phyloP scores from a whole-genome alignment of 2,797 vertebrate species.

The Halcyon smyrnensis region DNA sequence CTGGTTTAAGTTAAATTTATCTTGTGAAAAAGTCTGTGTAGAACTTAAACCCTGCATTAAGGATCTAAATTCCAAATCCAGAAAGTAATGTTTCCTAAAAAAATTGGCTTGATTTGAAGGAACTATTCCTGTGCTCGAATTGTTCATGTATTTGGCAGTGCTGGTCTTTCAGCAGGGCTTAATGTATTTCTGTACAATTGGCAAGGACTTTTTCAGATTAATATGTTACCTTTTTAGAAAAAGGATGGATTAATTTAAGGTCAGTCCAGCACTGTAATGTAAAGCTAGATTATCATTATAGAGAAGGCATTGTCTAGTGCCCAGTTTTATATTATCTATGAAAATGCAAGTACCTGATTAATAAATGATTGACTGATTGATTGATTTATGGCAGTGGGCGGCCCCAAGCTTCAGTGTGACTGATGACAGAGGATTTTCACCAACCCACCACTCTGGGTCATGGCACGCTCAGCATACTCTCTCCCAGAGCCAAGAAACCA shows the following conservation, averaged over 20 bases:
- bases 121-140: background rate
- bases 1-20: background rate
- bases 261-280: background rate
- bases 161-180: background rate
- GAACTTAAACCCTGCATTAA: conserved; percentile 4
- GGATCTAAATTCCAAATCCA: background rate
- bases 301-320: conserved; percentile 40
- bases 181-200: background rate
- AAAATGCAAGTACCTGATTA: conserved; percentile 65
- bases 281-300: background rate
- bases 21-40: conserved; percentile 8
- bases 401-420: conserved; percentile 80
- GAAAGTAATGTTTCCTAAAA: background rate
- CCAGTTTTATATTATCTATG: conserved; percentile 61
- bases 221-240: background rate
- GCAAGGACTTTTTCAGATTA: background rate
- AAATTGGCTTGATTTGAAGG: background rate
- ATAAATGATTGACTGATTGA: conserved; percentile 78
- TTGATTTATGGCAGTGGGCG: conserved; percentile 80
- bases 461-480: conserved; percentile 76
- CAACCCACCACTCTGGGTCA: conserved; percentile 77
- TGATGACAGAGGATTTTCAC: conserved; percentile 81
- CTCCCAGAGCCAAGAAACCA: conserved; percentile 79
- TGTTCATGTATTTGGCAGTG: background rate
- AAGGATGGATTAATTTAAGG: background rate